Conservation (phyloP, 2,113 vertebrate genomes). For the Corythornis vintsioides region DNA sequence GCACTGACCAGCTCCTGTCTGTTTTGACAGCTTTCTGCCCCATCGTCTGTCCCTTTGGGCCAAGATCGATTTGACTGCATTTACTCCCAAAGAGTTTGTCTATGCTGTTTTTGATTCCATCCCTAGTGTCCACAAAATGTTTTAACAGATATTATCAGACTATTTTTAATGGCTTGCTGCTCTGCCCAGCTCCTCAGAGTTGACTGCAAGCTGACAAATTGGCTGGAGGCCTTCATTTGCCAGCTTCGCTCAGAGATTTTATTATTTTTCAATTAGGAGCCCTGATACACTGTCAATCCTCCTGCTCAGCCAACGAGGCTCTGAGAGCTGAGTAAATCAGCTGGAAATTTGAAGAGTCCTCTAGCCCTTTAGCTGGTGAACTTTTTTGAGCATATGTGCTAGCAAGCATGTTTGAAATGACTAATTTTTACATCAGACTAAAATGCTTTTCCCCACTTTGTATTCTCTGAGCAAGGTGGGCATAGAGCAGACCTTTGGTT, state of each 20-base stretch:
- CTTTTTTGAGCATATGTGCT: slow-evolving; percentile 57
- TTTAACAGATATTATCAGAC: slow-evolving; percentile 65
- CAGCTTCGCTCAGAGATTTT: slow-evolving; percentile 70
- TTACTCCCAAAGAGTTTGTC: neutral
- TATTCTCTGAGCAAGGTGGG: neutral
- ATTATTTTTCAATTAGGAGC: slow-evolving; percentile 72
- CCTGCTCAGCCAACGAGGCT: slow-evolving; percentile 46
- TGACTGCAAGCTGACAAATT: slow-evolving; percentile 75
- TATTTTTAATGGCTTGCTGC: slow-evolving; percentile 70
- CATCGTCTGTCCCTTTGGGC: neutral
- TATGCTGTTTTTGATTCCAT: neutral
- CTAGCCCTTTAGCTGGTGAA: slow-evolving; percentile 62
- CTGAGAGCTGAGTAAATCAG: slow-evolving; percentile 46
- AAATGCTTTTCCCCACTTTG: neutral
- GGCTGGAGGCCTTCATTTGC: slow-evolving; percentile 71
- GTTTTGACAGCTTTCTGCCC: slow-evolving; percentile 14
- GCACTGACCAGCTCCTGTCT: neutral
- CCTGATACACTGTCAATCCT: slow-evolving; percentile 67
- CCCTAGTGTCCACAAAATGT: slow-evolving; percentile 25
- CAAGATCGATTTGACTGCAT: slow-evolving; percentile 14
- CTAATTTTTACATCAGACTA: neutral
- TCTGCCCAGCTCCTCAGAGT: slow-evolving; percentile 54
- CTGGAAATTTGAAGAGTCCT: slow-evolving; percentile 49
- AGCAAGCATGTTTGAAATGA: slow-evolving; percentile 6
- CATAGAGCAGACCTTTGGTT: neutral